These are phyloP conservation scores for Mythimna vitellina DNA, from an alignment of 2,888 invertebrate genomes.

Conservation along the genomic window DNA sequence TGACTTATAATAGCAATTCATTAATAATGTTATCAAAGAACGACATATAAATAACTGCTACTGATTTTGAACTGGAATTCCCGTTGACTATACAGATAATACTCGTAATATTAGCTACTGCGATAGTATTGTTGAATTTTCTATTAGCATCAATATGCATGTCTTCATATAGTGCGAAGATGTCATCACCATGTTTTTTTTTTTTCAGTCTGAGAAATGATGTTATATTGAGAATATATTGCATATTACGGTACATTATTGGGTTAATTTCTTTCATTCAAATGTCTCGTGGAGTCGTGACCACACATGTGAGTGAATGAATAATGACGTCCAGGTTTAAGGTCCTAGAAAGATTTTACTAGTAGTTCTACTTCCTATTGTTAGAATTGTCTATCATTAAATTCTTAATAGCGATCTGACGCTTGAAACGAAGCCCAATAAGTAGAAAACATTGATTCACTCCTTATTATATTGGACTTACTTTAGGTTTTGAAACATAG, in stretches of 20 bases:
- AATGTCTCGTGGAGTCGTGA: too few relatives aligned
- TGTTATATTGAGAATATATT: conserved; percentile 16
- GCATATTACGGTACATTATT: not conserved
- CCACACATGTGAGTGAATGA: too few relatives aligned
- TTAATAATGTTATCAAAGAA: not conserved
- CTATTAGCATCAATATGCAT: conserved; percentile 29
- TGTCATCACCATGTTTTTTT: conserved; percentile 20
- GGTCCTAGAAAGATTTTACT: too few relatives aligned
- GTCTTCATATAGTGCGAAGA: not conserved
- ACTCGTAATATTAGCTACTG: not conserved
- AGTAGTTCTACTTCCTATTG: too few relatives aligned
- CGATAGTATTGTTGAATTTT: conserved; percentile 12
- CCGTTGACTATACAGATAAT: not conserved
- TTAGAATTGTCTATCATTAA: not conserved
- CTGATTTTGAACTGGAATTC: not conserved
- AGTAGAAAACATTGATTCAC: not conserved
- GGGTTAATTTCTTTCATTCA: not conserved
- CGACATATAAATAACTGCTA: too few relatives aligned
- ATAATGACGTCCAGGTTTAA: too few relatives aligned
- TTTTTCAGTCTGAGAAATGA: not conserved
- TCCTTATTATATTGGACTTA: not conserved
- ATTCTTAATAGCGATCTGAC: not conserved
- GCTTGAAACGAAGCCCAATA: not conserved
- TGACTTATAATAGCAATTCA: not conserved
- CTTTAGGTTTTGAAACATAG: not conserved